phyloP scores from a whole-genome alignment of 2,113 vertebrate species.

The Microcebus tavaratra region DNA sequence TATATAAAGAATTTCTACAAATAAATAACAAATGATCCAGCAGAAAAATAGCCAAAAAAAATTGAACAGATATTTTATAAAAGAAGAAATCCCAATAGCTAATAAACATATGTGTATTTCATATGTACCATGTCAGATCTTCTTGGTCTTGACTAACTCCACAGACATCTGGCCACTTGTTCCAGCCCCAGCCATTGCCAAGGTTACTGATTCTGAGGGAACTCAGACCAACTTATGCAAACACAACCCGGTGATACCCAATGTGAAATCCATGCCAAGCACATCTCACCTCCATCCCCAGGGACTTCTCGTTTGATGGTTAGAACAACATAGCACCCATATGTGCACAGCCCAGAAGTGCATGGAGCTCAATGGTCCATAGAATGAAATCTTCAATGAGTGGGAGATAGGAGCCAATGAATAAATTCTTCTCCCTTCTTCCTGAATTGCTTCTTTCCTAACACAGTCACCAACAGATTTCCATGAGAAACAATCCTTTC shows the following conservation, averaged over 20 bases:
- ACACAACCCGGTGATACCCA: not conserved
- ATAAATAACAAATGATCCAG: not conserved
- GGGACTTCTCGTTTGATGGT: not conserved
- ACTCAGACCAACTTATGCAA: not conserved
- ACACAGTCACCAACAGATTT: not conserved
- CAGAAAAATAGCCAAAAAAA: not conserved
- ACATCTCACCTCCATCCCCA: not conserved
- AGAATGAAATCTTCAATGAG: not conserved
- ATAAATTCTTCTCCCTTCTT: not conserved
- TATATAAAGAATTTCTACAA: not conserved
- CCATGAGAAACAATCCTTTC: not conserved
- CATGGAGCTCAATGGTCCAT: not conserved
- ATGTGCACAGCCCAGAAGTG: not conserved
- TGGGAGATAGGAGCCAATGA: not conserved
- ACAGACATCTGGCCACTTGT: not conserved
- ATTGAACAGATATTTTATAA: not conserved
- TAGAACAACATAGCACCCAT: not conserved
- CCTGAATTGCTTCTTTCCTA: not conserved
- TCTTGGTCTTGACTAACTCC: not conserved
- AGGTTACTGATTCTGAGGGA: not conserved
- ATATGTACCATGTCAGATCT: not conserved
- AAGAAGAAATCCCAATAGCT: not conserved
- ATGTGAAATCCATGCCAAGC: not conserved
- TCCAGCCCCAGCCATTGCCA: not conserved
- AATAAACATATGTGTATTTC: not conserved